Percentiles rank a stretch among this genome's conserved stretches.
Evolutionary conservation across 30 jellyfish, hydroid and myxozoan genomes (phyloP).

Genomic region (Pseudorhiza aurosa): DNA sequence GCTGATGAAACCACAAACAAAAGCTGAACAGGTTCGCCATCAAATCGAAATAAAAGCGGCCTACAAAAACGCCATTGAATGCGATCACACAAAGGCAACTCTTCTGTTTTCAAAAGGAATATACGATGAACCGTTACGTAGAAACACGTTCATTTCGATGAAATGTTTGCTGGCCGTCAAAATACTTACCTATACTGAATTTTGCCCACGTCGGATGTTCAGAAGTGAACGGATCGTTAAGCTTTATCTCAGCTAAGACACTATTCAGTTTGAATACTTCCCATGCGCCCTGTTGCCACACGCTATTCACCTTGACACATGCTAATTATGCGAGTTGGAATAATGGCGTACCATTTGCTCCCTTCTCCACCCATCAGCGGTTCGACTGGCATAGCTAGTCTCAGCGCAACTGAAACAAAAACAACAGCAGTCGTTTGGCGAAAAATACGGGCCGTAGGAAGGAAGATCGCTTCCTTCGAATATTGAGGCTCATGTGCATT

Average conservation of each 20-base stretch:
- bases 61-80: slow-evolving; percentile 37
- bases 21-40: slow-evolving; percentile 16
- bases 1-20: slow-evolving; percentile 49
- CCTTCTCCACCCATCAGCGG: slow-evolving; percentile 2
- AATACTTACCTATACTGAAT: not conserved
- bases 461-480: no score
- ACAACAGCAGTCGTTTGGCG: not conserved
- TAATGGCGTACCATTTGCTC: slow-evolving; percentile 38
- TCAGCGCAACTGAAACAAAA: slow-evolving; percentile 1
- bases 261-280: slow-evolving; percentile 18
- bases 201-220: not conserved
- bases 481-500: no score
- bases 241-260: not conserved
- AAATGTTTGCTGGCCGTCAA: not conserved
- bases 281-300: slow-evolving; percentile 75
- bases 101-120: not conserved
- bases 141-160: not conserved
- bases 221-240: not conserved
- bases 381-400: not conserved
- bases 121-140: not conserved
- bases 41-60: slow-evolving; percentile 39
- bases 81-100: not conserved
- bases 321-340: slow-evolving; percentile 47
- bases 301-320: slow-evolving; percentile 72
- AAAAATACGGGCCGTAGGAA: not conserved